Evolutionary conservation across 2,888 invertebrate genomes (phyloP), one percentile per base, ranked within the genome.

Genomic region (Agrypnus murinus): DNA sequence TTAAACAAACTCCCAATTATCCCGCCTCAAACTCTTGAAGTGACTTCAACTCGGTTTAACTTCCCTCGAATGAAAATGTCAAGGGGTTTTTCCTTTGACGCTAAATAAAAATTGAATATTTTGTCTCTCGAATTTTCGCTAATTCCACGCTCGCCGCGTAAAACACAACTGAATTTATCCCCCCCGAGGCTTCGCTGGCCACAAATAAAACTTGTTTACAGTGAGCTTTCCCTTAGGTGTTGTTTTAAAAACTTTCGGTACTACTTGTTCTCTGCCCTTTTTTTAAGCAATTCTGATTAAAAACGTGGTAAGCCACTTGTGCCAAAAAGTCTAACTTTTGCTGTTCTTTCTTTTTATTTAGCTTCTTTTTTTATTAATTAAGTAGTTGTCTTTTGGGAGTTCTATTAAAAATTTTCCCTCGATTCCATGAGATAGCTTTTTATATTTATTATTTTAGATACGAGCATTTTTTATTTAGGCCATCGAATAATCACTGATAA

Each of bases 1-100:
- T 81, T 81, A 75, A 78, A 77, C 77, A 80, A 81, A 81, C 80
- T 78, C 76, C 72, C 80, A 81, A 80, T 80, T 81, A 78, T 77
- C 72, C 70, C 77, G 64, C 75, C 74, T 65, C 58, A 60, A 73
- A 75, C 60, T 73, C 64, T 67, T 62, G 53, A 72, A 67, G 67
- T 60, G 67, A 60, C 67, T 67, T 67, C 60, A 53, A 62, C 65
- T 70, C 38, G 60, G 65, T 70, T 48, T 70, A 70, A 66, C 65
- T 55, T 60, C 57, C 31, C 25, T 10, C 40, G 55, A 67, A 67
- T 43, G 50, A 67, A 67, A 60, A 59, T 53, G 60, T 60, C 67
- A 60, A 53, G 55, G 65, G 55, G 55, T 34, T 34, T 55, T 38
- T 15, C 10, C 36, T 50, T 50, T 55, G 55, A 55, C 55, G 55